Conservation (phyloP, 2,113 vertebrate genomes). For the Carassius auratus region DNA sequence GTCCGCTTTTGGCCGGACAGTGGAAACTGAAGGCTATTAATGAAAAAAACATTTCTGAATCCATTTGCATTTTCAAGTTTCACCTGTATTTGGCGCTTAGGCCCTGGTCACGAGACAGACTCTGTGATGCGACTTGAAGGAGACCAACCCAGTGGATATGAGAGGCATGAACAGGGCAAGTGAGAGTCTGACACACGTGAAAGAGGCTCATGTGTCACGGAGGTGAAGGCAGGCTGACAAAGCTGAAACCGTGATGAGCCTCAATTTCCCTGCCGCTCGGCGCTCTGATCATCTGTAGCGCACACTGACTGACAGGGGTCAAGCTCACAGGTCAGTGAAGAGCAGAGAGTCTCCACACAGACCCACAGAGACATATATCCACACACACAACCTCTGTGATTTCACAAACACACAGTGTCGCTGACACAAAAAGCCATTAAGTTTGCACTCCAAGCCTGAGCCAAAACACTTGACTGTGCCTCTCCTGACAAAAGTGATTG, state of each 20-base stretch:
- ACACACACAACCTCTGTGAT: slow-evolving; percentile 16
- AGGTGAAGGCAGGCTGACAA: slow-evolving; percentile 38
- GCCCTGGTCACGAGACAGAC: background rate
- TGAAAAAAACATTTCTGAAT: background rate
- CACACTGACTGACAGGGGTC: slow-evolving; percentile 27
- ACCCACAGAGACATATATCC: background rate
- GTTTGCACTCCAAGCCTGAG: background rate
- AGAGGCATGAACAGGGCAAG: background rate
- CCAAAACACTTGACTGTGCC: background rate
- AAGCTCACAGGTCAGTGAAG: slow-evolving; percentile 32
- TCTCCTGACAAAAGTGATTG: slow-evolving; percentile 9
- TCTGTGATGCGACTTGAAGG: background rate
- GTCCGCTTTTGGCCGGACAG: no score
- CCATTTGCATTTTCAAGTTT: no score
- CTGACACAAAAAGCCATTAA: slow-evolving; percentile 22
- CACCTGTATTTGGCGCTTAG: no score
- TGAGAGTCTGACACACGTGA: background rate
- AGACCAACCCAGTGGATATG: background rate
- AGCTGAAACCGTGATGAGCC: slow-evolving; percentile 23
- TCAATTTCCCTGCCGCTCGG: background rate
- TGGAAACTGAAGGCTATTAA: no score
- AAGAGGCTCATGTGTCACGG: slow-evolving; percentile 12
- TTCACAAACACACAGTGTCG: slow-evolving; percentile 42
- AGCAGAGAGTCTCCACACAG: slow-evolving; percentile 1
- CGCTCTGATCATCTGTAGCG: slow-evolving; percentile 3